Evolutionary conservation across 2,797 vertebrate genomes (phyloP).

Genomic region (Chanos chanos): DNA sequence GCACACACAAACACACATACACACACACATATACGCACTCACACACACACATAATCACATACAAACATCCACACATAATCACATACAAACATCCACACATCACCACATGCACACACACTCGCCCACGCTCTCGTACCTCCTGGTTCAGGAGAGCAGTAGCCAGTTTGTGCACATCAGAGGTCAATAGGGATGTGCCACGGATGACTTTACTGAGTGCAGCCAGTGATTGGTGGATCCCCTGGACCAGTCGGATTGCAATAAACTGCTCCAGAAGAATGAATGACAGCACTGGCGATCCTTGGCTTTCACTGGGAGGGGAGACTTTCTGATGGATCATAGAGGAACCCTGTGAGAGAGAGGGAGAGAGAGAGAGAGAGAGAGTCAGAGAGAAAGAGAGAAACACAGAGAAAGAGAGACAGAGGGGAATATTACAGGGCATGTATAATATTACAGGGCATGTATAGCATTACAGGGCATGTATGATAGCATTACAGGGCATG

Average conservation of each 20-base stretch:
- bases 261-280: constrained; percentile 89
- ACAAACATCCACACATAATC: background rate
- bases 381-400: background rate
- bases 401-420: constrained; percentile 1
- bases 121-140: constrained; percentile 73
- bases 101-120: background rate
- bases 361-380: background rate
- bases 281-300: constrained; percentile 82
- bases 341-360: constrained; percentile 74
- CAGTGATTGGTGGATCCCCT: constrained; percentile 92
- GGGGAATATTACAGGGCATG: too few relatives aligned
- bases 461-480: too few relatives aligned
- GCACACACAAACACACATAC: background rate
- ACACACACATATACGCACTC: background rate
- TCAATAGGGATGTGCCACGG: constrained; percentile 87
- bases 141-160: constrained; percentile 90
- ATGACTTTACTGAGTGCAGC: constrained; percentile 95
- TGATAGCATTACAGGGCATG: too few relatives aligned
- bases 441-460: too few relatives aligned
- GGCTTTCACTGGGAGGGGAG: constrained; percentile 77
- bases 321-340: constrained; percentile 92
- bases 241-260: constrained; percentile 85
- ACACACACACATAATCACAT: background rate
- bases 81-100: background rate
- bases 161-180: constrained; percentile 84